Conservation (phyloP, 2,797 vertebrate genomes). For the Sebastes oblongus region DNA sequence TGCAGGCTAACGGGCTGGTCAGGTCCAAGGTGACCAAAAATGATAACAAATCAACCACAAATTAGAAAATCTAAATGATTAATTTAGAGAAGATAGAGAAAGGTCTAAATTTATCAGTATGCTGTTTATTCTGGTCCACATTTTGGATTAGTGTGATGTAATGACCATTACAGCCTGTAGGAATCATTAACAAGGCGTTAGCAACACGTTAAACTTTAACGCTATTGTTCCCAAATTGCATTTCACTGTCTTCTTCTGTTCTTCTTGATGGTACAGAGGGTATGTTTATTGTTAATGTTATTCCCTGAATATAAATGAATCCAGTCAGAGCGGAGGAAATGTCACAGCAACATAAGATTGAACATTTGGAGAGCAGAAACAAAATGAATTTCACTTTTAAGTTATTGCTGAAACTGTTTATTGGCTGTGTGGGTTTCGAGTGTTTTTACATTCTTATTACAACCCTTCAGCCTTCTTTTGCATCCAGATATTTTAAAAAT, state of each 20-base stretch:
- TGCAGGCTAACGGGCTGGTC: too few relatives aligned
- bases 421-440: not conserved
- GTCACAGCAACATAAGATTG: not conserved
- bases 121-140: not conserved
- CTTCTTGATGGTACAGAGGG: not conserved
- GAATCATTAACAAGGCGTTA: not conserved
- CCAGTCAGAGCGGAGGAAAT: not conserved
- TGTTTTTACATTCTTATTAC: not conserved
- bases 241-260: not conserved
- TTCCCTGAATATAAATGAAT: not conserved
- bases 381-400: not conserved
- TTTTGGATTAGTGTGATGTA: not conserved
- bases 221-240: not conserved
- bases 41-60: too few relatives aligned
- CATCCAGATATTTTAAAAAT: not conserved
- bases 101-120: not conserved
- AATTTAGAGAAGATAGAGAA: not conserved
- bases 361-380: conserved; percentile 1
- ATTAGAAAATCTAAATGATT: too few relatives aligned
- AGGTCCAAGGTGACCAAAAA: accelerated
- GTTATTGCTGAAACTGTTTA: not conserved
- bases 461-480: not conserved
- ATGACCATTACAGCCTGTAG: not conserved
- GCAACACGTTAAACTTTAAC: not conserved
- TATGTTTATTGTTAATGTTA: not conserved